Percentiles rank a stretch among this genome's conserved stretches.
Evolutionary conservation across 1,140 invertebrate genomes (phyloP).

Genomic region (Whitmania pigra): DNA sequence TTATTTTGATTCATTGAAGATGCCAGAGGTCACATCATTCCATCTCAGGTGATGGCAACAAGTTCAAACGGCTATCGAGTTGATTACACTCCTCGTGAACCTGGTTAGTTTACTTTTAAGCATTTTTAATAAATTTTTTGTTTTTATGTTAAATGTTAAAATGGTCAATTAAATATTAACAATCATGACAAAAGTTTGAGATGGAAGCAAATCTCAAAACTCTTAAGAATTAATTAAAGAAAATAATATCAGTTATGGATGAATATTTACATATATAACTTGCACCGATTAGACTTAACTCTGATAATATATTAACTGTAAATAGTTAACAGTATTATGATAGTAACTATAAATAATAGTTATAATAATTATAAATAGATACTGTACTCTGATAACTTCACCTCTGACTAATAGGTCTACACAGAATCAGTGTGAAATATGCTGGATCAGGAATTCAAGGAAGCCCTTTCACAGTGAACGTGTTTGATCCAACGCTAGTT

Average conservation of each 20-base stretch:
- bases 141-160: neutral
- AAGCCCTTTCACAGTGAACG: conserved; percentile 82
- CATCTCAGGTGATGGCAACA: conserved; percentile 32
- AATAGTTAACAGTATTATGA: too few relatives aligned
- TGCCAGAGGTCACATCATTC: conserved; percentile 49
- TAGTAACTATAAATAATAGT: too few relatives aligned
- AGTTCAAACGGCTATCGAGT: conserved; percentile 56
- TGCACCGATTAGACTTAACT: too few relatives aligned
- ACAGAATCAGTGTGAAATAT: conserved; percentile 71
- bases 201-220: too few relatives aligned
- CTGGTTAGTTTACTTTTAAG: conserved; percentile 44
- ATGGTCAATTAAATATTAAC: neutral
- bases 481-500: conserved; percentile 71
- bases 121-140: neutral
- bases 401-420: conserved; percentile 22
- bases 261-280: too few relatives aligned
- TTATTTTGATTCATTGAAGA: conserved; percentile 31
- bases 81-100: conserved; percentile 74
- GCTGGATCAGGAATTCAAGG: conserved; percentile 73
- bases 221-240: too few relatives aligned
- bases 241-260: too few relatives aligned
- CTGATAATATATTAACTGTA: too few relatives aligned
- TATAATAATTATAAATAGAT: too few relatives aligned
- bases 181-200: too few relatives aligned
- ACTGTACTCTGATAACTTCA: too few relatives aligned